A percentile compares a stretch with the other conserved stretches of the same genome.
phyloP scores from a whole-genome alignment of 2,797 vertebrate species.

The Peromyscus melanophrys region DNA sequence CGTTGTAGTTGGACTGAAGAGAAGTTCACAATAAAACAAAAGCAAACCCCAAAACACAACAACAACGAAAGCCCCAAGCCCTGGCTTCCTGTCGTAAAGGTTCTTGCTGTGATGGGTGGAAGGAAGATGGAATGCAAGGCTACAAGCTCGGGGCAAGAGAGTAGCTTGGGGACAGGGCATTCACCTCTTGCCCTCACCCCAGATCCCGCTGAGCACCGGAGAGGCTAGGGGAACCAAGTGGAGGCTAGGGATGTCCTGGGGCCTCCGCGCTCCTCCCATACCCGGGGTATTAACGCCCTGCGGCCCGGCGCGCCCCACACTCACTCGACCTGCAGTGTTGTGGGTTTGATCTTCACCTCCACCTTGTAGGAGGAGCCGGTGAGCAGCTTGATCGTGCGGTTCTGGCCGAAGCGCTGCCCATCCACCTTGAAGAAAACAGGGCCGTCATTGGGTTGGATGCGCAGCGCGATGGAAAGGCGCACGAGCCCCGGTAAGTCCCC shows the following conservation, averaged over 20 bases:
- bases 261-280: background rate
- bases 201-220: background rate
- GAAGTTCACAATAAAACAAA: slow-evolving; percentile 20
- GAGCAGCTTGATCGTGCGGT: slow-evolving; percentile 97
- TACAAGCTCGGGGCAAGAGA: background rate
- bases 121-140: background rate
- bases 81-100: background rate
- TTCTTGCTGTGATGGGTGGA: background rate
- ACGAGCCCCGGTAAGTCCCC: slow-evolving; percentile 94
- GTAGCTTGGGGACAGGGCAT: background rate
- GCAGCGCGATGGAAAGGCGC: slow-evolving; percentile 95
- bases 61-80: background rate
- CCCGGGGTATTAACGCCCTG: background rate
- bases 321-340: slow-evolving; percentile 95
- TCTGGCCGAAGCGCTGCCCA: slow-evolving; percentile 97
- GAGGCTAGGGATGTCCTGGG: background rate
- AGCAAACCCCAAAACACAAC: background rate
- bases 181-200: background rate
- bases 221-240: background rate
- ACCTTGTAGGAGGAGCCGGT: slow-evolving; percentile 97
- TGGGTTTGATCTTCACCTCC: slow-evolving; percentile 95
- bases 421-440: slow-evolving; percentile 97
- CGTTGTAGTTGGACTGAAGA: background rate
- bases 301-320: slow-evolving; percentile 80
- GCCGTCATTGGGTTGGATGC: slow-evolving; percentile 96